These are phyloP conservation scores for Spinus olivaceus DNA, from an alignment of 2,797 vertebrate genomes.

Conservation along the genomic window DNA sequence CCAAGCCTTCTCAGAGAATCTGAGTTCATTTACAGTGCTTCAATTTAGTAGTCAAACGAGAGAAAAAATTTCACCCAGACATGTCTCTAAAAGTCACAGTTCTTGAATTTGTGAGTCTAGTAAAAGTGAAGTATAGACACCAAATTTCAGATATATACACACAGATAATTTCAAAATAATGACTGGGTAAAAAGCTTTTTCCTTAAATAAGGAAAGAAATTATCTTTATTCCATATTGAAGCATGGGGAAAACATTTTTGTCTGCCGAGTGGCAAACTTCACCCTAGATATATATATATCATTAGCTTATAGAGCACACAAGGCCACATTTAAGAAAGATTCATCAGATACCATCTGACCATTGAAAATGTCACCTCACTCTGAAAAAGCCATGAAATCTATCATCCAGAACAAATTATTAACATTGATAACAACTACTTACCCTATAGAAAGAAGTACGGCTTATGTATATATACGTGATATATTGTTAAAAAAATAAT, in stretches of 20 bases:
- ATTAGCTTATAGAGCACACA: background rate
- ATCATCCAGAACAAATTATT: background rate
- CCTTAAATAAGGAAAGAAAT: background rate
- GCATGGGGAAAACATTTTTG: background rate
- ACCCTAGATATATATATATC: background rate
- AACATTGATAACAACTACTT: background rate
- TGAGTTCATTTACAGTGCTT: background rate
- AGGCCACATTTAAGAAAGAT: background rate
- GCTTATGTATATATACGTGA: background rate
- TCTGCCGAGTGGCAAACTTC: background rate
- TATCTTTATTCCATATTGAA: background rate
- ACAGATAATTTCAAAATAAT: background rate
- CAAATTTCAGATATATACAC: background rate
- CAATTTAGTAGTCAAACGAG: background rate
- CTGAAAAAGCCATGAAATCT: background rate
- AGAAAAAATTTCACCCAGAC: background rate
- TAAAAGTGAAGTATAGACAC: background rate
- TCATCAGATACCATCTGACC: background rate
- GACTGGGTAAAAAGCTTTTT: background rate
- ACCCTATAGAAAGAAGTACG: background rate
- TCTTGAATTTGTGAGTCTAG: background rate
- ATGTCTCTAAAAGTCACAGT: background rate
- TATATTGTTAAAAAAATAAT: background rate
- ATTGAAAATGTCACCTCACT: background rate
- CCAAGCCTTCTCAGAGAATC: background rate